Percentiles rank a stretch among this genome's conserved stretches.
These are phyloP conservation scores for Panulirus ornatus DNA, from an alignment of 1,140 invertebrate genomes.

Conservation along the genomic window DNA sequence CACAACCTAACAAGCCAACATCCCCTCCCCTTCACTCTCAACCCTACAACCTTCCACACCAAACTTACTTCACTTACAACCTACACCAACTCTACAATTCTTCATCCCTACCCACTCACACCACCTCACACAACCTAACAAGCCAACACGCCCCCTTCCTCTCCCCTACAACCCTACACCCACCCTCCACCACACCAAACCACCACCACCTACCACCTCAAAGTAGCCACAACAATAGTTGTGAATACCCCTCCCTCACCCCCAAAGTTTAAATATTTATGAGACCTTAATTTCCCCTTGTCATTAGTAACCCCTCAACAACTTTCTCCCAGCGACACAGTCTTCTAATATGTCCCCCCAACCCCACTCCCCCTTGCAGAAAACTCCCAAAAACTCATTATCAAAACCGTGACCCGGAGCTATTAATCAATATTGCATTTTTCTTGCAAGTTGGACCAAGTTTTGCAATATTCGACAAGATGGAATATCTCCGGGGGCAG, in stretches of 20 bases:
- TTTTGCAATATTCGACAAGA: conserved; percentile 73
- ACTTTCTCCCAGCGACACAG: conserved; percentile 24
- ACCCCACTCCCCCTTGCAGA: conserved; percentile 29
- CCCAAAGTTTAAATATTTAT: conserved; percentile 44
- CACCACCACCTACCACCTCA: background rate
- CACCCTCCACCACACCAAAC: background rate
- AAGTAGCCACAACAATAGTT: background rate
- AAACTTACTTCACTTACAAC: background rate
- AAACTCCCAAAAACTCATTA: conserved; percentile 69
- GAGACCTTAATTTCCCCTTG: conserved; percentile 23
- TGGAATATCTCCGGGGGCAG: background rate
- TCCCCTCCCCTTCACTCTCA: no score
- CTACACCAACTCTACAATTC: no score
- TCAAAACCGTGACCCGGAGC: conserved; percentile 65
- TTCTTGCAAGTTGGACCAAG: conserved; percentile 64
- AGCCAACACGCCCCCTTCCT: background rate
- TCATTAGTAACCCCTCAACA: conserved; percentile 48
- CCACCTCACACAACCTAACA: background rate
- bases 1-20: no score
- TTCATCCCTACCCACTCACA: no score
- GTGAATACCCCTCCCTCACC: no score
- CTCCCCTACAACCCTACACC: background rate
- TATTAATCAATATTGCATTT: conserved; percentile 74
- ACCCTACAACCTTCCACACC: background rate
- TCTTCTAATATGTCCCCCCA: conserved; percentile 29